Conservation (phyloP, 2,888 invertebrate genomes). For the Phragmatobia fuliginosa region DNA sequence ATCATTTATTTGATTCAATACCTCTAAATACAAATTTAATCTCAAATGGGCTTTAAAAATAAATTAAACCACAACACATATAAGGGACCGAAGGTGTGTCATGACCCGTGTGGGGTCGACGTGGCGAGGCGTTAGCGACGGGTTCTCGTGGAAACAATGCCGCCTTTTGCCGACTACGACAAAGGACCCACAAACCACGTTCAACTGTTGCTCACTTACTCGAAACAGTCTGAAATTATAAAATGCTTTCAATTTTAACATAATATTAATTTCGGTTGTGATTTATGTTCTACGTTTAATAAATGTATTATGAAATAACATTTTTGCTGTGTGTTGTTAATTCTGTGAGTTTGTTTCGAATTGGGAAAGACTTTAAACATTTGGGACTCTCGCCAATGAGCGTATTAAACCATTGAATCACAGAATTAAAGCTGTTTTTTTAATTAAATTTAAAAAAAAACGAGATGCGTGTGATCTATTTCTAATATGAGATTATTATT, state of each 20-base stretch:
- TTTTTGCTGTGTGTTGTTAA: not conserved
- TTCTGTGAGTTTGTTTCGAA: not conserved
- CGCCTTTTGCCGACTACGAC: slow-evolving; percentile 9
- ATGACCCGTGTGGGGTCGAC: not conserved
- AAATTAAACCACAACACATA: not conserved
- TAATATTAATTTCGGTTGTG: not conserved
- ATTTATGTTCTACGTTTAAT: not conserved
- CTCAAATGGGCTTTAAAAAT: not conserved
- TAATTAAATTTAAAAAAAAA: no score
- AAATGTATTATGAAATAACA: not conserved
- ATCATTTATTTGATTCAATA: not conserved
- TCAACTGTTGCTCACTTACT: slow-evolving; percentile 39
- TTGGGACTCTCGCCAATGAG: not conserved
- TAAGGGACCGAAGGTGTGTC: not conserved
- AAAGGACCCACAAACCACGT: slow-evolving; percentile 14
- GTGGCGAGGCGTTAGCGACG: not conserved
- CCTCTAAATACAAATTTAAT: not conserved
- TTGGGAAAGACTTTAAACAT: not conserved
- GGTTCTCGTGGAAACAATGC: slow-evolving; percentile 15
- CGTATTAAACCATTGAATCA: not conserved
- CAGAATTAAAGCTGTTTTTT: no score
- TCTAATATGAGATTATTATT: not conserved
- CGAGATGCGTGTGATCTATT: no score
- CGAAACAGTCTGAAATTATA: not conserved
- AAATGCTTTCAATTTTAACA: not conserved